A percentile compares a stretch with the other conserved stretches of the same genome.
phyloP scores from a whole-genome alignment of 2,113 vertebrate genomes.

The Euleptes europaea region DNA sequence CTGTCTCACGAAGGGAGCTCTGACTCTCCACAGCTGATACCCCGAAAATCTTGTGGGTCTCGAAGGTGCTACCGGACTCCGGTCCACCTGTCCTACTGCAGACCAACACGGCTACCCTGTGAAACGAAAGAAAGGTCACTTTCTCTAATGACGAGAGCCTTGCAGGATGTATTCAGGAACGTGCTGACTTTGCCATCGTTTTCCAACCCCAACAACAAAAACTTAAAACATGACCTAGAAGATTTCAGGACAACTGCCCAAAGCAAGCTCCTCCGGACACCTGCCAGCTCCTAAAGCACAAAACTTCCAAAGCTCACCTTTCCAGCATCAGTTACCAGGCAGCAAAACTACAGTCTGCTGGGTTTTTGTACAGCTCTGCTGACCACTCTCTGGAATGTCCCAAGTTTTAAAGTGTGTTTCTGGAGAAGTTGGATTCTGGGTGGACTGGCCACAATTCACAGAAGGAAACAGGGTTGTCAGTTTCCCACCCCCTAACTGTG shows the following conservation, averaged over 20 bases:
- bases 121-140: background rate
- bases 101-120: too few species aligned
- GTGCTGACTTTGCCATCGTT: constrained; percentile 44
- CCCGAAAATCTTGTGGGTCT: too few species aligned
- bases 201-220: constrained; percentile 3
- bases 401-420: background rate
- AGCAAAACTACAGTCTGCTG: background rate
- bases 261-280: background rate
- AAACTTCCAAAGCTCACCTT: background rate
- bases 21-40: too few species aligned
- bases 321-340: constrained; percentile 23
- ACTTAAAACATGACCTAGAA: constrained; percentile 25
- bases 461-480: background rate
- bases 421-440: background rate
- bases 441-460: background rate
- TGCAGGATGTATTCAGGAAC: constrained; percentile 39
- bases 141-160: background rate
- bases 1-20: too few species aligned
- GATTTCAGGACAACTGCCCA: background rate
- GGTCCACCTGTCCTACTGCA: too few species aligned
- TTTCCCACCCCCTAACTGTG: background rate
- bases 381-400: background rate
- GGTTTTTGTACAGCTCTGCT: background rate
- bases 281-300: background rate
- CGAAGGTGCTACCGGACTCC: too few species aligned